A percentile compares a stretch with the other conserved stretches of the same genome.
Evolutionary conservation across 2,888 invertebrate species (phyloP).

Genomic region (Pristionchus mayeri): DNA sequence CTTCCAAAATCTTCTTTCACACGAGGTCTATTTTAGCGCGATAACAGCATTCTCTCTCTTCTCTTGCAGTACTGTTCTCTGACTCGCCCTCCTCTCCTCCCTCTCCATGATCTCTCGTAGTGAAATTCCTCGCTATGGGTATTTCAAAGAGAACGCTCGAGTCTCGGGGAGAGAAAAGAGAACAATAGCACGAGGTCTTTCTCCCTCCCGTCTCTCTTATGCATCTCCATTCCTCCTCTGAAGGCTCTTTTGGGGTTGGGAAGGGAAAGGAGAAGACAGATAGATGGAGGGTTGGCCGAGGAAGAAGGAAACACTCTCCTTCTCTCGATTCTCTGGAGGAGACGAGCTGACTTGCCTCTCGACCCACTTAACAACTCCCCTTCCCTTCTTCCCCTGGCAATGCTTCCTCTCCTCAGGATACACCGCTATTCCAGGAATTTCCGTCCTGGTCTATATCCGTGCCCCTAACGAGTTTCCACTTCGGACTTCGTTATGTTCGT

Average conservation of each 20-base stretch:
- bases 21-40: background rate
- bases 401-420: background rate
- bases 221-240: slow-evolving; percentile 32
- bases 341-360: background rate
- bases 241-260: slow-evolving; percentile 21
- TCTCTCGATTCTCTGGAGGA: background rate
- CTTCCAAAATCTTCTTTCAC: background rate
- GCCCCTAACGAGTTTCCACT: too few species aligned
- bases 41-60: too few species aligned
- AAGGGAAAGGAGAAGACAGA: slow-evolving; percentile 9
- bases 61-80: background rate
- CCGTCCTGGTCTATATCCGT: too few species aligned
- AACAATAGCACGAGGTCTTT: slow-evolving; percentile 43
- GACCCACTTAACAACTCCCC: slow-evolving; percentile 18
- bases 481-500: too few species aligned
- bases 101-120: too few species aligned
- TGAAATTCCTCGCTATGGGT: too few species aligned
- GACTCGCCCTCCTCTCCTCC: background rate
- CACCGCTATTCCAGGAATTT: too few species aligned
- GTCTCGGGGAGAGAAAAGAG: slow-evolving; percentile 22
- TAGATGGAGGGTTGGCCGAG: slow-evolving; percentile 29
- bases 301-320: slow-evolving; percentile 16
- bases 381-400: background rate
- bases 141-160: background rate
- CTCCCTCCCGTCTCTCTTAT: slow-evolving; percentile 28